A percentile compares a stretch with the other conserved stretches of the same genome.
phyloP scores from a whole-genome alignment of 2,888 invertebrate species.

The Willowsia nigromaculata region DNA sequence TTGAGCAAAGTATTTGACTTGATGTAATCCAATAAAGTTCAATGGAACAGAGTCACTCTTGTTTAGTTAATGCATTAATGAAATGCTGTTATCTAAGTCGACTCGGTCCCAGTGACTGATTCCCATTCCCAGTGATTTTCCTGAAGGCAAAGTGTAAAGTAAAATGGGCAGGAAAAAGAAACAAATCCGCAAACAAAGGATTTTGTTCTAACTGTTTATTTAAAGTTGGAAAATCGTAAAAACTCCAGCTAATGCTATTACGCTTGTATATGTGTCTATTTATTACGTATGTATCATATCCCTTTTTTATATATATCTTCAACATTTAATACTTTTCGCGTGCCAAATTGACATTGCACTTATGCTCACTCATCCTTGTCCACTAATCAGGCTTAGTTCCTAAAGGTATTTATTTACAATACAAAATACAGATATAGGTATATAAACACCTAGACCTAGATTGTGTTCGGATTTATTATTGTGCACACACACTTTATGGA shows the following conservation, averaged over 20 bases:
- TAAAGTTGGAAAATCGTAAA: conserved; percentile 58
- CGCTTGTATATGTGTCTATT: conserved; percentile 14
- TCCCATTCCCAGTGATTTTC: conserved; percentile 20
- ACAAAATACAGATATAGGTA: conserved; percentile 15
- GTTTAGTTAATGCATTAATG: conserved; percentile 62
- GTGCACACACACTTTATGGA: not conserved
- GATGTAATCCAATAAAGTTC: conserved; percentile 70
- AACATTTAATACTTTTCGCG: conserved; percentile 70
- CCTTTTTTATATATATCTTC: conserved; percentile 23
- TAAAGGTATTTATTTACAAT: conserved; percentile 65
- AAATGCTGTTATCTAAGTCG: conserved; percentile 56
- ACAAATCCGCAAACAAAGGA: conserved; percentile 69
- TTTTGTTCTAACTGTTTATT: conserved; percentile 68
- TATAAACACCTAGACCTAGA: not conserved
- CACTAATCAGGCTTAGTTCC: conserved; percentile 71
- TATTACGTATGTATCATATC: conserved; percentile 39
- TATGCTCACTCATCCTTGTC: conserved; percentile 72
- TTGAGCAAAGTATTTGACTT: conserved; percentile 47
- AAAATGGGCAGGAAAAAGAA: conserved; percentile 45
- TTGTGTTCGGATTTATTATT: not conserved
- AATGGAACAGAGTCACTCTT: conserved; percentile 63
- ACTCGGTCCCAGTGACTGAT: conserved; percentile 39
- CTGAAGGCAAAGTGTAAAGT: conserved; percentile 6
- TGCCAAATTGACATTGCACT: conserved; percentile 74
- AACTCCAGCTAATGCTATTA: conserved; percentile 48